phyloP scores from a whole-genome alignment of 23 tunicate species.

The Pegea sp. region DNA sequence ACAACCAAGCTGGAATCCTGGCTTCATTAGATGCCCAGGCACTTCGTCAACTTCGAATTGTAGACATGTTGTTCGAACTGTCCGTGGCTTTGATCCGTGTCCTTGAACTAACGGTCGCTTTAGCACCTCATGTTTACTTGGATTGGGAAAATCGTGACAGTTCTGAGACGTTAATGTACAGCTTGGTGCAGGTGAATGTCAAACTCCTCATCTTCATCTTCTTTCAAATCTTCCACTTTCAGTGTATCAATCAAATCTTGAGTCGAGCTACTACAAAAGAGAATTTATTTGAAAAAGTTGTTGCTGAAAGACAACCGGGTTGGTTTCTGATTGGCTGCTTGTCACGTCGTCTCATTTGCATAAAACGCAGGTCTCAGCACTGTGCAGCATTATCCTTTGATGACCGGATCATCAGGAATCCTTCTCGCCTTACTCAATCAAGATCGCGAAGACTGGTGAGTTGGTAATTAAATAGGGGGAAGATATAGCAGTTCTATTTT shows the following conservation, averaged over 20 bases:
- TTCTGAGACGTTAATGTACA: slow-evolving; percentile 21
- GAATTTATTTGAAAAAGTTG: slow-evolving; percentile 49
- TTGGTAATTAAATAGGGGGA: background rate
- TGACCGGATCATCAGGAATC: slow-evolving; percentile 63
- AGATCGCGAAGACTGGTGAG: slow-evolving; percentile 36
- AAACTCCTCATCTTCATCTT: too few species aligned
- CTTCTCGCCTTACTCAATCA: slow-evolving; percentile 24
- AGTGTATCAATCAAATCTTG: slow-evolving; percentile 80
- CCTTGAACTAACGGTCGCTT: slow-evolving; percentile 51
- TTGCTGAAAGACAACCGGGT: slow-evolving; percentile 82
- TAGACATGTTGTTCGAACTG: slow-evolving; percentile 86
- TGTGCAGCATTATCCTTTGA: slow-evolving; percentile 75
- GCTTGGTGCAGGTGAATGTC: slow-evolving; percentile 47
- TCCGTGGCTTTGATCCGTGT: slow-evolving; percentile 75
- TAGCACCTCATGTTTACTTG: slow-evolving; percentile 69
- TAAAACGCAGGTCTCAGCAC: slow-evolving; percentile 45
- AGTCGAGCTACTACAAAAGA: slow-evolving; percentile 55
- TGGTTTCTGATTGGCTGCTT: background rate
- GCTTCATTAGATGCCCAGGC: slow-evolving; percentile 85
- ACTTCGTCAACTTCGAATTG: slow-evolving; percentile 74
- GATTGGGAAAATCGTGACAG: slow-evolving; percentile 58
- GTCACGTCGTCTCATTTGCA: background rate
- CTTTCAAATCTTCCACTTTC: slow-evolving; percentile 12
- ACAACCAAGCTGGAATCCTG: slow-evolving; percentile 34
- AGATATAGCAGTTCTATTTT: too few species aligned